Evolutionary conservation across 2,113 vertebrate genomes (phyloP).

Genomic region (Carettochelys insculpta): DNA sequence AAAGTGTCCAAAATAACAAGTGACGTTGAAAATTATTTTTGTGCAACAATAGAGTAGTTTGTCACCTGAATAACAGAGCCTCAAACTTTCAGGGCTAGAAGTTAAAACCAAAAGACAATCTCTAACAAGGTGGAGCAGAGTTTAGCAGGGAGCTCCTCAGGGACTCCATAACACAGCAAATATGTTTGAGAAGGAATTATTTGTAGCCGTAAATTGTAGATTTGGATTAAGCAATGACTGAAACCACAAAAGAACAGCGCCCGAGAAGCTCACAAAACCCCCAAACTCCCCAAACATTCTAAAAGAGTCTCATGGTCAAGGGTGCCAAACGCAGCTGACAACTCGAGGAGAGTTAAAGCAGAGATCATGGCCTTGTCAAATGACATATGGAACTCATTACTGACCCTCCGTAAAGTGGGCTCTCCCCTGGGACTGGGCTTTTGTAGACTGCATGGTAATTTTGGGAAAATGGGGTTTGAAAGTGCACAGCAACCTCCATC

Average conservation of each 20-base stretch:
- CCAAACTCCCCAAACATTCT: background rate
- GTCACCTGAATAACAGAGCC: accelerated
- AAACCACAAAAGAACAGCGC: background rate
- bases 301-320: background rate
- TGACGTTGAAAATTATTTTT: background rate
- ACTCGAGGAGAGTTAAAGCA: accelerated
- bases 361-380: background rate
- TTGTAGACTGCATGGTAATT: background rate
- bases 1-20: background rate
- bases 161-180: background rate
- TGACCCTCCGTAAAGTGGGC: background rate
- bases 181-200: background rate
- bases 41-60: background rate
- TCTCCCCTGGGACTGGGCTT: background rate
- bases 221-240: background rate
- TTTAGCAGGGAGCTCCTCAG: background rate
- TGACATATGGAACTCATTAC: background rate
- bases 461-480: background rate
- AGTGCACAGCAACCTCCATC: background rate
- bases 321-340: background rate
- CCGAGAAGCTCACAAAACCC: background rate
- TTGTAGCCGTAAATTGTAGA: background rate
- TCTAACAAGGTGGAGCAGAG: background rate
- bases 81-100: background rate
- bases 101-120: background rate